Base-by-base conservation (phyloP, 1,140 invertebrate genomes). In the Magallana ariakensis region DNA sequence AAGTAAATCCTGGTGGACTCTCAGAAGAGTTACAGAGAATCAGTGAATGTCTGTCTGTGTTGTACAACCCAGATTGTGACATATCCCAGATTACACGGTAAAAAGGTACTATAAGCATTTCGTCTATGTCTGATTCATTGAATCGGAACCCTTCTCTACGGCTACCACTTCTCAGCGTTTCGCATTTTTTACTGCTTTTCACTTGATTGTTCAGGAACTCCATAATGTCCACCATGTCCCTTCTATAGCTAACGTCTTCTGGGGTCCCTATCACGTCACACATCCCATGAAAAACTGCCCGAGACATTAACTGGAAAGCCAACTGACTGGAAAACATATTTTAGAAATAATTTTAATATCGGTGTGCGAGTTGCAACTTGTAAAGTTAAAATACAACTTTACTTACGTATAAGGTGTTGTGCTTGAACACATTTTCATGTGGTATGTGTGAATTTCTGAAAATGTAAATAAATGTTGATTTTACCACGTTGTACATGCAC, bases 91-190 rank as follows among this genome's bases (percentile, higher is more conserved):
- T 55, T 15, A 82, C n/a, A 53, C 6, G 33, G 16, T 46, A 5
- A 13, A 16, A 11, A 16, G 33, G 33, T 7, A 46, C 11, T 53
- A 13, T 16, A 13, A 15, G 54, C 80, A 82, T 82, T 19, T 15
- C 53, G 53, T 82, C 80, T 46, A 33, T 13, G 33, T 82, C 80
- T 10, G 80, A 82, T 11, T 11, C 6, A 13, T 82, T 15, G 4
- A 82, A 82, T 53, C 26, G 11, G n/a, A 82, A 46, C 9, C 80
- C 80, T 82, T 82, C 80, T 26, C 19, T 46, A 15, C 1, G n/a
- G 46, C 80, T 82, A 13, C 83, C n/a, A 70, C 19, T 13, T 8
- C 7, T 7, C 56, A 57, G 7, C 7, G 13, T 13, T 6, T 11
- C 9, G 10, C 16, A 11, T 58, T 9, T 58, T 13, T 58, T 58